Evolutionary conservation across 2,797 vertebrate genomes (phyloP).

Genomic region (Cynodonichthys magdalenae): DNA sequence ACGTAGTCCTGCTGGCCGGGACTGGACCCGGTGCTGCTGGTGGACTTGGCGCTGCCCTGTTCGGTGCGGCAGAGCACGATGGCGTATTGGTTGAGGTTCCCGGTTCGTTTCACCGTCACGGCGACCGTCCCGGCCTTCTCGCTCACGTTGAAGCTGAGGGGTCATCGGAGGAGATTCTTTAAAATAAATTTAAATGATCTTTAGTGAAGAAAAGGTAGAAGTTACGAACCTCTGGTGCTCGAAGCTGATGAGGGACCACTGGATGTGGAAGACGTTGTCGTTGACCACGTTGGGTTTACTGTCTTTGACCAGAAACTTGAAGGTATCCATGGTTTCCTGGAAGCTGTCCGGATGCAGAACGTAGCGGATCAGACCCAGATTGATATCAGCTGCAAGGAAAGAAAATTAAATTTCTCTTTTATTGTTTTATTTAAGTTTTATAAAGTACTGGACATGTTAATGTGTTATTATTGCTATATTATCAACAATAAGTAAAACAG

Average conservation of each 20-base stretch:
- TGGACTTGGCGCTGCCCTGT: slow-evolving; percentile 87
- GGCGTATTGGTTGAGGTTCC: slow-evolving; percentile 95
- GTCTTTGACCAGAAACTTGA: slow-evolving; percentile 95
- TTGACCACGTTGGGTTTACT: slow-evolving; percentile 91
- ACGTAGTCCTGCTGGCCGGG: slow-evolving; percentile 90
- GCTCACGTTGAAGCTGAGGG: slow-evolving; percentile 88
- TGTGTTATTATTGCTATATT: too few species aligned
- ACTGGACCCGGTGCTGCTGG: slow-evolving; percentile 62
- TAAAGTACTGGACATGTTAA: too few species aligned
- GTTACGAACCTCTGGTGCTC: slow-evolving; percentile 83
- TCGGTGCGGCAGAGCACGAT: slow-evolving; percentile 92
- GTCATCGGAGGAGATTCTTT: slow-evolving; percentile 6
- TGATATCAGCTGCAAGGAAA: slow-evolving; percentile 87
- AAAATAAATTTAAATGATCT: not conserved
- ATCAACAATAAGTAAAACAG: too few species aligned
- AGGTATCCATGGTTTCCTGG: slow-evolving; percentile 89
- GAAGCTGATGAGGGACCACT: slow-evolving; percentile 97
- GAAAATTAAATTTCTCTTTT: not conserved
- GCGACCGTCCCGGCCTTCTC: slow-evolving; percentile 90
- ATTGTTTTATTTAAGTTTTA: not conserved
- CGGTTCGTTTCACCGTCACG: slow-evolving; percentile 86
- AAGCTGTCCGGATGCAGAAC: slow-evolving; percentile 84
- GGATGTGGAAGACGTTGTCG: slow-evolving; percentile 92
- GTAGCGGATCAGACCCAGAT: slow-evolving; percentile 90
- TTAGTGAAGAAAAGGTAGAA: not conserved